Evolutionary conservation across 2,888 invertebrate genomes (phyloP).

Genomic region (Rhyacophila evoluta): DNA sequence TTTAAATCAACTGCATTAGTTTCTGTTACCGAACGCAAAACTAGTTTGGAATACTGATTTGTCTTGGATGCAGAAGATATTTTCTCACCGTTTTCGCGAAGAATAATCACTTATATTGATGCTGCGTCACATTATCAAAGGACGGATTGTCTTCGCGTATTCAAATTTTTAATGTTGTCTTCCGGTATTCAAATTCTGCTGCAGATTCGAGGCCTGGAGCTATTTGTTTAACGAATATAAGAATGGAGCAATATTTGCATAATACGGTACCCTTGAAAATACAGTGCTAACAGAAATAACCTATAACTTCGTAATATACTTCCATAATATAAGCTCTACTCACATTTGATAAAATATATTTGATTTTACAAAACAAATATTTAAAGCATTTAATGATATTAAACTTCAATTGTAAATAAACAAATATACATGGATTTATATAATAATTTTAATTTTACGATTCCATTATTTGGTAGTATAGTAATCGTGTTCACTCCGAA

Average conservation of each 20-base stretch:
- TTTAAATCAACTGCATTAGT: background rate
- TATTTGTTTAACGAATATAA: slow-evolving; percentile 14
- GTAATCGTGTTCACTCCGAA: too few species aligned
- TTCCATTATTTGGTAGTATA: too few species aligned
- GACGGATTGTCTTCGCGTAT: background rate
- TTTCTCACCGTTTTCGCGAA: slow-evolving; percentile 22
- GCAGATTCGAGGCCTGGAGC: background rate
- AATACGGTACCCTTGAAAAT: background rate
- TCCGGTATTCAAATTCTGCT: background rate
- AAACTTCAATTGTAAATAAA: too few species aligned
- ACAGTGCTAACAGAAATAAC: background rate
- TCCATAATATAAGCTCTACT: too few species aligned
- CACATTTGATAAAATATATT: too few species aligned
- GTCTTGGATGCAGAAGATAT: background rate
- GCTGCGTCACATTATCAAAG: background rate
- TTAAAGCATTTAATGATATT: too few species aligned
- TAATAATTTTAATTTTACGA: too few species aligned
- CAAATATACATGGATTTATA: too few species aligned
- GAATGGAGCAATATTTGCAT: background rate
- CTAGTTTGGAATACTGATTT: slow-evolving; percentile 15
- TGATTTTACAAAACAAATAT: too few species aligned
- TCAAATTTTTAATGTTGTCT: slow-evolving; percentile 19
- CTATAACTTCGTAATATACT: too few species aligned
- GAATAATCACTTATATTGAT: slow-evolving; percentile 1
- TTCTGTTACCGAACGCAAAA: background rate